Evolutionary conservation across 1,140 invertebrate genomes (phyloP).

Genomic region (Lepidurus arcticus): DNA sequence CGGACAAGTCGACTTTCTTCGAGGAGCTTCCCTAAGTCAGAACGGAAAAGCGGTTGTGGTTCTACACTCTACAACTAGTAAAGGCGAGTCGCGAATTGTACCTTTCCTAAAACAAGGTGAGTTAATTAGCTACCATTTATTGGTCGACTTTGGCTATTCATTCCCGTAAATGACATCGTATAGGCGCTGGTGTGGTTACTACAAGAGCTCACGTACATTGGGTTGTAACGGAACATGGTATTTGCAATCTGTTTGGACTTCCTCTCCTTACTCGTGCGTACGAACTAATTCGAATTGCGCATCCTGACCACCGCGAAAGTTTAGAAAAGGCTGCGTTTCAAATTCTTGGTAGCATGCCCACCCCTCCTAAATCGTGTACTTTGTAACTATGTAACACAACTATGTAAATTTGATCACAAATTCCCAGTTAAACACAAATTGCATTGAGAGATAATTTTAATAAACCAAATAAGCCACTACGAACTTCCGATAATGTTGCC

Average conservation of each 20-base stretch:
- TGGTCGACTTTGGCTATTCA: background rate
- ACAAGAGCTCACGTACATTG: conserved; percentile 86
- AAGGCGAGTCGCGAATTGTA: conserved; percentile 82
- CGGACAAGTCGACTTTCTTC: conserved; percentile 90
- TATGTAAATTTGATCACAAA: too few relatives aligned
- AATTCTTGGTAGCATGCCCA: conserved; percentile 5
- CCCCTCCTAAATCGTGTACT: background rate
- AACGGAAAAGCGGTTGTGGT: conserved; percentile 88
- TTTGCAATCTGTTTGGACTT: conserved; percentile 84
- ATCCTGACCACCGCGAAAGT: conserved; percentile 76
- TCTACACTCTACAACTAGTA: conserved; percentile 74
- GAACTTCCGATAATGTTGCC: too few relatives aligned
- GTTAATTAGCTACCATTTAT: conserved; percentile 30
- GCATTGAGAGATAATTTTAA: too few relatives aligned
- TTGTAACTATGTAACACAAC: background rate
- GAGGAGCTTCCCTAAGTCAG: conserved; percentile 80
- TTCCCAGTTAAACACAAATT: too few relatives aligned
- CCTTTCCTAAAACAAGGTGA: conserved; percentile 73
- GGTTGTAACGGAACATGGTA: conserved; percentile 86
- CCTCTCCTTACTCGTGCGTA: conserved; percentile 78
- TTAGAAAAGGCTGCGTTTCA: conserved; percentile 54
- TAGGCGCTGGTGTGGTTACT: conserved; percentile 89
- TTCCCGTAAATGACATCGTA: conserved; percentile 36
- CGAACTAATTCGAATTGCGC: conserved; percentile 80
- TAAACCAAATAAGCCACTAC: too few relatives aligned